Conservation (phyloP, 2,797 vertebrate species). For the Sarcoramphus papa region DNA sequence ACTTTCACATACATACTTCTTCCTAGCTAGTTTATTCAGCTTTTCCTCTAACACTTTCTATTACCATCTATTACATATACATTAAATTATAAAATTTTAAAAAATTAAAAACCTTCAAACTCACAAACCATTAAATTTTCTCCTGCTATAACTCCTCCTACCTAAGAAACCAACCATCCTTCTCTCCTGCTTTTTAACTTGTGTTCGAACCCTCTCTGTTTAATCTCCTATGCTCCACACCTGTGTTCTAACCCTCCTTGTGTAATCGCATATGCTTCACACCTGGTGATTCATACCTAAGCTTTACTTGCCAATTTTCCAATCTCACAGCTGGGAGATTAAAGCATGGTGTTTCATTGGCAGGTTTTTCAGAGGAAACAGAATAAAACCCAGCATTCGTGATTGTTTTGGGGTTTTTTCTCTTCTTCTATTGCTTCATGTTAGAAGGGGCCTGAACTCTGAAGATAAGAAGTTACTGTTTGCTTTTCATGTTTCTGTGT, state of each 20-base stretch:
- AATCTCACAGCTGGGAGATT: background rate
- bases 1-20: accelerated
- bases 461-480: accelerated
- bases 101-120: accelerated
- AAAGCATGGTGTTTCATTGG: background rate
- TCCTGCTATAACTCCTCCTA: accelerated
- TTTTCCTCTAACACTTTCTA: accelerated
- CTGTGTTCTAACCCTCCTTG: background rate
- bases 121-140: accelerated
- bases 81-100: accelerated
- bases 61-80: accelerated
- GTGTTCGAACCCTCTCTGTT: background rate
- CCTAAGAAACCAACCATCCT: accelerated
- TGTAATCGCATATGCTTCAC: background rate
- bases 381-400: background rate
- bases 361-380: background rate
- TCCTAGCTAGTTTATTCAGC: accelerated
- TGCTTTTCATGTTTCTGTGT: accelerated
- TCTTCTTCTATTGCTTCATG: accelerated
- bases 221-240: background rate
- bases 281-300: background rate
- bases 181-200: background rate
- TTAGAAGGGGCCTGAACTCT: accelerated
- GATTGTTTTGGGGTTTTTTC: accelerated
- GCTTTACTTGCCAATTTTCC: background rate